phyloP scores from a whole-genome alignment of 1,140 invertebrate genomes.

The Ridgeia piscesae region DNA sequence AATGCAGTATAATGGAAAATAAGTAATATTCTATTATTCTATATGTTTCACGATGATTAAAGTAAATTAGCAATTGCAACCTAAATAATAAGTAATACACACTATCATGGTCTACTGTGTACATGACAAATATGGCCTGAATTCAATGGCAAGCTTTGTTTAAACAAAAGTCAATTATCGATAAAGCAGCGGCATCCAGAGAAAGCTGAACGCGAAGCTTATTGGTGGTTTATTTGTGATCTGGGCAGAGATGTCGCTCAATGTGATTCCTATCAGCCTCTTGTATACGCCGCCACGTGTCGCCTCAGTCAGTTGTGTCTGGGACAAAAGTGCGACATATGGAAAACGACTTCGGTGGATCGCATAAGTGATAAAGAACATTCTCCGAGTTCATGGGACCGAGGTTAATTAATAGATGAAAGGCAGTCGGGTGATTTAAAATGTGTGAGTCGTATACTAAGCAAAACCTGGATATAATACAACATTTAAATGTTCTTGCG shows the following conservation, averaged over 20 bases:
- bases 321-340: neutral
- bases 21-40: no score
- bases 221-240: no score
- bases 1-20: no score
- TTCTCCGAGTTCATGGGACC: neutral
- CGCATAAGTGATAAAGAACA: neutral
- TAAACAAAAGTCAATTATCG: neutral
- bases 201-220: neutral
- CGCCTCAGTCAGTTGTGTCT: neutral
- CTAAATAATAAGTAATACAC: no score
- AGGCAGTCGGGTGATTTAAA: neutral
- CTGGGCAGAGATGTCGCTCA: no score
- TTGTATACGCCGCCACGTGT: neutral
- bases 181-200: neutral
- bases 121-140: no score
- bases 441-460: neutral
- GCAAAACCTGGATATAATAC: neutral
- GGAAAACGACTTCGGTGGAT: neutral
- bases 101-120: no score
- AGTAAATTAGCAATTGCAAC: no score
- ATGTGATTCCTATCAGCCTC: neutral
- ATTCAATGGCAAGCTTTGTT: neutral
- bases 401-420: neutral
- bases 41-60: no score
- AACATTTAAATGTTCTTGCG: neutral